Conservation (phyloP, 2,797 vertebrate species). For the Propithecus perrieri region DNA sequence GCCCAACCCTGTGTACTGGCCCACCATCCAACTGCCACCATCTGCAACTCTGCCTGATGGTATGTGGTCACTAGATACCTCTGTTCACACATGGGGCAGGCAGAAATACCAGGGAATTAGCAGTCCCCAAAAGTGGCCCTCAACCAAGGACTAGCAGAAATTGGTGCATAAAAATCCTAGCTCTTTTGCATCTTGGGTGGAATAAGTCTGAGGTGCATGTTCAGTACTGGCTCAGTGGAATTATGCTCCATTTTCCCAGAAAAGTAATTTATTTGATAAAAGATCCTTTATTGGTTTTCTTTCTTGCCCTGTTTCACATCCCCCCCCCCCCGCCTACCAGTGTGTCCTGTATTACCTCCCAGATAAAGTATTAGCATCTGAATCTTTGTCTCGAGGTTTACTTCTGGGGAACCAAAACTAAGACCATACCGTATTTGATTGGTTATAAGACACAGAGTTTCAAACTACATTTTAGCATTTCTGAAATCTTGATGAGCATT, state of each 20-base stretch:
- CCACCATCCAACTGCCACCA: background rate
- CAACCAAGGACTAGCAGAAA: background rate
- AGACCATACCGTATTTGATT: background rate
- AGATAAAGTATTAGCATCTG: background rate
- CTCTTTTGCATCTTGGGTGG: background rate
- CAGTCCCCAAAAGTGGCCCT: background rate
- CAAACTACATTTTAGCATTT: constrained; percentile 27
- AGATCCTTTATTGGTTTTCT: background rate
- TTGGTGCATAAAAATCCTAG: background rate
- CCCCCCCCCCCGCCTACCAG: background rate
- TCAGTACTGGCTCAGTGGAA: background rate
- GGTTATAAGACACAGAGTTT: background rate
- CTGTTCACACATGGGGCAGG: background rate
- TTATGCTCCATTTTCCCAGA: background rate
- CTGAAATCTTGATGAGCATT: background rate
- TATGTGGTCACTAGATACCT: background rate
- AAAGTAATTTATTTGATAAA: constrained; percentile 20
- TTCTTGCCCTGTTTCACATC: background rate
- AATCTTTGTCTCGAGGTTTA: background rate
- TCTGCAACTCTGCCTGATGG: background rate
- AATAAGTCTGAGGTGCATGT: background rate
- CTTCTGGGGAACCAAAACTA: background rate
- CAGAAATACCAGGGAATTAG: background rate
- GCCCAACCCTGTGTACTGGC: background rate
- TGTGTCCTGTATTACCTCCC: background rate